Evolutionary conservation across 2,888 invertebrate species (phyloP).

Genomic region (Autographa gamma): DNA sequence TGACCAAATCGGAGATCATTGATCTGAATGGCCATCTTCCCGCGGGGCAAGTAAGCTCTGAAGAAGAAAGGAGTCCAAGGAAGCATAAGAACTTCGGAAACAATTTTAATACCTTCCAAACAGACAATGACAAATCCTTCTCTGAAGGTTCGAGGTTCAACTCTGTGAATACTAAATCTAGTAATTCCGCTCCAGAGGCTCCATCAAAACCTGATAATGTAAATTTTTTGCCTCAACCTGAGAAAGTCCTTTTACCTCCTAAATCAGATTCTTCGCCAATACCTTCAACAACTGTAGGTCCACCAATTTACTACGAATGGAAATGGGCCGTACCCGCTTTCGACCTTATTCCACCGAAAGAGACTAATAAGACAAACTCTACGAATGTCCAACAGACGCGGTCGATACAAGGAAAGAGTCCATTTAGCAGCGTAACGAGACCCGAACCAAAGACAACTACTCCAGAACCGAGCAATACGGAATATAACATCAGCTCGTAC

Average conservation of each 20-base stretch:
- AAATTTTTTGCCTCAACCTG: constrained; percentile 65
- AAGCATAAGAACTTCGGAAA: constrained; percentile 74
- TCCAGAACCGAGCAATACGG: constrained; percentile 75
- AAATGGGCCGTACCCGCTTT: constrained; percentile 91
- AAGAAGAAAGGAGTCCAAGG: constrained; percentile 78
- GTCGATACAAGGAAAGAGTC: constrained; percentile 69
- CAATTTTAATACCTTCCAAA: constrained; percentile 71
- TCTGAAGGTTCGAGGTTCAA: constrained; percentile 71
- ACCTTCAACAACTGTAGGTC: constrained; percentile 88
- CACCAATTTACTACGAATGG: constrained; percentile 91
- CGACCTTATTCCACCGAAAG: constrained; percentile 88
- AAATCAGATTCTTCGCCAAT: constrained; percentile 79
- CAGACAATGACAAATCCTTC: constrained; percentile 70
- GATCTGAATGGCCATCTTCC: constrained; percentile 80
- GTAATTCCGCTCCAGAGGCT: constrained; percentile 45
- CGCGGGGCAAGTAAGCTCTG: constrained; percentile 77
- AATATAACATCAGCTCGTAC: constrained; percentile 89
- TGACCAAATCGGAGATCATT: constrained; percentile 81
- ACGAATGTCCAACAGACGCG: constrained; percentile 65
- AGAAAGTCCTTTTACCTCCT: constrained; percentile 86
- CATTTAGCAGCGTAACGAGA: constrained; percentile 75
- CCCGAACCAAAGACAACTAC: constrained; percentile 70
- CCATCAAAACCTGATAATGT: constrained; percentile 28
- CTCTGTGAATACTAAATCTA: constrained; percentile 73
- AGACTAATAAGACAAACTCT: constrained; percentile 74